Evolutionary conservation across 2,113 vertebrate species (phyloP).

Genomic region (Lichenostomus cassidix): DNA sequence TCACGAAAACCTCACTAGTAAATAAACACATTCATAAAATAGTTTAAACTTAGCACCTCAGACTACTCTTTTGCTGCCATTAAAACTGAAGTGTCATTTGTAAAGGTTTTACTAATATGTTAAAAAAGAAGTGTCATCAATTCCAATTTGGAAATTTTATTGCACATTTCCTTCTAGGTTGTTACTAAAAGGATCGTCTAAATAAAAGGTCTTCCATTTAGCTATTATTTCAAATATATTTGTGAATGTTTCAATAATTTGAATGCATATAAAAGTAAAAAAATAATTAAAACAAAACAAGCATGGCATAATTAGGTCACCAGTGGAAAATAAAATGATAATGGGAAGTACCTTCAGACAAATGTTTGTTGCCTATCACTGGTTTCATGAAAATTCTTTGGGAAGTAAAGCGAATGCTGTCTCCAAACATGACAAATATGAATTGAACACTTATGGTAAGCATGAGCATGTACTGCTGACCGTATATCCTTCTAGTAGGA

Average conservation of each 20-base stretch:
- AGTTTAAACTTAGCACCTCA: background rate
- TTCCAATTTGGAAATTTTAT: background rate
- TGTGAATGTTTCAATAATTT: background rate
- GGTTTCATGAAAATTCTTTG: background rate
- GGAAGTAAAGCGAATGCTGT: background rate
- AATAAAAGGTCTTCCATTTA: background rate
- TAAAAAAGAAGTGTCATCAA: background rate
- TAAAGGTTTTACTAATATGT: background rate
- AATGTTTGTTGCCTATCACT: background rate
- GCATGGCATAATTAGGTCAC: background rate
- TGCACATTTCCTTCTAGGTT: background rate
- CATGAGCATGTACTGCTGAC: background rate
- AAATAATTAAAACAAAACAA: background rate
- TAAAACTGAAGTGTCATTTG: background rate
- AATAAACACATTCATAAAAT: background rate
- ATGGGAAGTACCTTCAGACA: background rate
- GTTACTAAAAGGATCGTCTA: background rate
- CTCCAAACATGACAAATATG: background rate
- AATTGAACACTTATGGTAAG: background rate
- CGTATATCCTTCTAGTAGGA: background rate
- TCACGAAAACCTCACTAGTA: background rate
- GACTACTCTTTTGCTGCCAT: background rate
- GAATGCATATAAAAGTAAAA: background rate
- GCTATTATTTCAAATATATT: background rate
- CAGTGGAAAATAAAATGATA: background rate